Conservation (phyloP, 2,797 vertebrate species). For the Vespertilio murinus region DNA sequence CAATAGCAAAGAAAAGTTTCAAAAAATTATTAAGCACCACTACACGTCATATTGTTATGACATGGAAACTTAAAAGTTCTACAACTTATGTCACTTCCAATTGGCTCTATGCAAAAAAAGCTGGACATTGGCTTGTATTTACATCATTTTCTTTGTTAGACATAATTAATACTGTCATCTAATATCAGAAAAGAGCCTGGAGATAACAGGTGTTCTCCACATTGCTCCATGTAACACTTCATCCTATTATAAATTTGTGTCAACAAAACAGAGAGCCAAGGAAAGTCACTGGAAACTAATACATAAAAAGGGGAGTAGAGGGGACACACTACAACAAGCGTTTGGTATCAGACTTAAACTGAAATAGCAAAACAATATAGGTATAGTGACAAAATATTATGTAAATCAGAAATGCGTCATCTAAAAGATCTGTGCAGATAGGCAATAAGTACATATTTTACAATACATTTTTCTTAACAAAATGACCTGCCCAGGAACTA, state of each 20-base stretch:
- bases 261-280: not conserved
- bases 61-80: not conserved
- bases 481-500: not conserved
- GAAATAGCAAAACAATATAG: not conserved
- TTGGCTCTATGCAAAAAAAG: not conserved
- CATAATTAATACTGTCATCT: slow-evolving; percentile 2
- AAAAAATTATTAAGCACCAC: not conserved
- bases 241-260: not conserved
- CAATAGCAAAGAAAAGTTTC: not conserved
- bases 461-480: not conserved
- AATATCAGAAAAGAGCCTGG: not conserved
- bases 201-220: not conserved
- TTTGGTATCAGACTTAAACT: not conserved
- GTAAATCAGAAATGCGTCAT: not conserved
- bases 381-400: not conserved
- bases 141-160: not conserved
- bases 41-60: not conserved
- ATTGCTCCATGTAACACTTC: not conserved
- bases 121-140: not conserved
- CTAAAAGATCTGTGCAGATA: not conserved
- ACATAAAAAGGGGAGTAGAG: not conserved
- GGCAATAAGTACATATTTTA: not conserved
- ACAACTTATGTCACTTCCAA: slow-evolving; percentile 26
- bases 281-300: slow-evolving; percentile 2
- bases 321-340: not conserved